Base-by-base conservation (phyloP, 2,797 vertebrate species). In the Pyrocephalus nanus region DNA sequence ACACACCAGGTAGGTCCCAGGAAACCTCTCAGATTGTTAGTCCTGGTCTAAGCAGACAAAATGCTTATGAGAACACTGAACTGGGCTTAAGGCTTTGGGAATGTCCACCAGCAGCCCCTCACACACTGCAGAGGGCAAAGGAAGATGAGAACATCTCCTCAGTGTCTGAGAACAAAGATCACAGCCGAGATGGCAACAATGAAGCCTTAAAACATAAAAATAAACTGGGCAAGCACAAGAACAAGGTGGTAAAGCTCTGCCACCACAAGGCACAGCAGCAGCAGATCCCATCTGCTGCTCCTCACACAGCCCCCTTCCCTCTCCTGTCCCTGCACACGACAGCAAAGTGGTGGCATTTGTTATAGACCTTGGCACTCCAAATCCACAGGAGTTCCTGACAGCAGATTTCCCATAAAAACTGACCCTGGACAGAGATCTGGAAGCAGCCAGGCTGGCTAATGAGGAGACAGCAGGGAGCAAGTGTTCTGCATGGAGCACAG, bases 251-350 rank as follows among this genome's bases (percentile, higher is more conserved):
- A 51, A 40, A 51, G 58, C 27, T 77, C 27, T 54, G 57, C 26
- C 15, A 6, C 47, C 0, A 0, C 66, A 23, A 34, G 23, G 73
- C 53, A 8, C 36, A 11, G 53, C 6, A 2, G 19, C 43, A 54
- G 65, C 6, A 3, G 72, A 15, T n/a, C 47, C 50, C 9, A 1
- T 22, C 1, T 0, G 0, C 13, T 48, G 73, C 40, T 43, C 45
- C 21, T 45, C 43, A 27, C 0, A 0, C 5, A 0, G 9, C 10
- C 34, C 40, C 14, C 0, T 27, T 36, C 6, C n/a, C 55, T 51
- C 76, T 30, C 29, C 54, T 29, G 60, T 13, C 60, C 72, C 30
- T 1, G 3, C 15, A 29, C 36, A n/a, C 0, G 2, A 30, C 1
- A 1, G 26, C 8, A 2, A 34, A 42, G 42, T 0, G 1, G 15